Percentiles rank a stretch among this genome's conserved stretches.
phyloP scores from a whole-genome alignment of 2,113 vertebrate species.

The Dromas ardeola region DNA sequence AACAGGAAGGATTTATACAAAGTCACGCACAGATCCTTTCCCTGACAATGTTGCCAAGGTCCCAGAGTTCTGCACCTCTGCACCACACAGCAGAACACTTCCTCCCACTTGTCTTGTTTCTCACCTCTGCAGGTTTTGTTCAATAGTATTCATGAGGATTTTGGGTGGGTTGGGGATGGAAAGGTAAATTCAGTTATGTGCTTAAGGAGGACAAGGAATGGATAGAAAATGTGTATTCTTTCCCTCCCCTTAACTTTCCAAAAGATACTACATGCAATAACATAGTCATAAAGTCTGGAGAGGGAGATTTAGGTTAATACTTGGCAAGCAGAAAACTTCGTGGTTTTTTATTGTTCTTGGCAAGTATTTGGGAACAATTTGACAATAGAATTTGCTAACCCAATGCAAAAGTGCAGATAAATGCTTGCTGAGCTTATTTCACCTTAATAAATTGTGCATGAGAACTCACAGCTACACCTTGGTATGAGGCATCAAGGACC shows the following conservation, averaged over 20 bases:
- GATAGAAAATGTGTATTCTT: neutral
- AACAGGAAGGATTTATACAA: neutral
- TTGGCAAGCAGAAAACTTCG: neutral
- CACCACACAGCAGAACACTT: neutral
- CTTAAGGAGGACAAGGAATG: neutral
- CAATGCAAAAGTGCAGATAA: neutral
- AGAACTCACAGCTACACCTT: neutral
- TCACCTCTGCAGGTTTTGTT: neutral
- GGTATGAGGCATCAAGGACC: neutral
- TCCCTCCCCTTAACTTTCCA: neutral
- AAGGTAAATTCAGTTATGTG: neutral
- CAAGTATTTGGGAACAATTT: neutral
- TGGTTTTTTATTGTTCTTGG: neutral
- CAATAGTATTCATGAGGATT: neutral
- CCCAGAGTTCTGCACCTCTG: neutral
- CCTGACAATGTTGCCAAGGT: neutral
- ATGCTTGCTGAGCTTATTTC: neutral
- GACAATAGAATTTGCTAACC: neutral
- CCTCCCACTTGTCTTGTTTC: neutral
- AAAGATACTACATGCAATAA: neutral
- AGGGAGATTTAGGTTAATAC: neutral
- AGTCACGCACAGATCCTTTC: neutral
- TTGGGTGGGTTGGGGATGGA: neutral
- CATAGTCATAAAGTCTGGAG: neutral
- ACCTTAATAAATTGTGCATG: neutral